phyloP scores from a whole-genome alignment of 2,888 invertebrate species.

The Leptinotarsa tumamoca region DNA sequence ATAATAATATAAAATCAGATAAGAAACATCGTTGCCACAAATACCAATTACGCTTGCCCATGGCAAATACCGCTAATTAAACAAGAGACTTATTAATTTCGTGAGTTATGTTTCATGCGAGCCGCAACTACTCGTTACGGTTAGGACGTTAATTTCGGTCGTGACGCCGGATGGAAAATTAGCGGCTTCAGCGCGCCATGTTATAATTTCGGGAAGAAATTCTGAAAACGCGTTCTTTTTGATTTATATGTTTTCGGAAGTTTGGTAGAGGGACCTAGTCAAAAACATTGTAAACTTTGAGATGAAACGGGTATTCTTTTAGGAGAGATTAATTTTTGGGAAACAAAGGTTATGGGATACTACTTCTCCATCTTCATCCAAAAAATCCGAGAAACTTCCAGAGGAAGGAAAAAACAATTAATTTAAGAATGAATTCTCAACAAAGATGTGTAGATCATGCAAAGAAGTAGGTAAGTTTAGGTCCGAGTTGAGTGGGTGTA shows the following conservation, averaged over 20 bases:
- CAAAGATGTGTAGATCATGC: too few species aligned
- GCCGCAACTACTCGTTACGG: slow-evolving; percentile 23
- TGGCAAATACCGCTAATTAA: slow-evolving; percentile 25
- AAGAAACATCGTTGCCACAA: slow-evolving; percentile 24
- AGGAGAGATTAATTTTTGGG: too few species aligned
- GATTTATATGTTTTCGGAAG: slow-evolving; percentile 3
- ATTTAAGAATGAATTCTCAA: too few species aligned
- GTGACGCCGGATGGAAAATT: slow-evolving; percentile 20
- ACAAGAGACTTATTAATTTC: slow-evolving; percentile 24
- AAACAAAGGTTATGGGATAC: too few species aligned
- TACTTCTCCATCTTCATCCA: too few species aligned
- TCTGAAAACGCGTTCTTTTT: slow-evolving; percentile 13
- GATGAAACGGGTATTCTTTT: too few species aligned
- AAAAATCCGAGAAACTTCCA: too few species aligned
- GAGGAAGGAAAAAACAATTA: too few species aligned
- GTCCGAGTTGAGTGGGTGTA: too few species aligned
- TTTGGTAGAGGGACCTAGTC: neutral
- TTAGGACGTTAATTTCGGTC: slow-evolving; percentile 15
- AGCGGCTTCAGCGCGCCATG: slow-evolving; percentile 14
- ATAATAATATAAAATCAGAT: slow-evolving; percentile 24
- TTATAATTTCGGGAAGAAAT: slow-evolving; percentile 1
- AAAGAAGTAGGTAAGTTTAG: too few species aligned
- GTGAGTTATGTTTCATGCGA: slow-evolving; percentile 24
- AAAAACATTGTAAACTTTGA: too few species aligned
- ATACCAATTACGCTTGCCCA: slow-evolving; percentile 23